Percentiles rank a stretch among this genome's conserved stretches.
These are phyloP conservation scores for Antheraea assamensis DNA, from an alignment of 2,888 invertebrate species.

Conservation along the genomic window DNA sequence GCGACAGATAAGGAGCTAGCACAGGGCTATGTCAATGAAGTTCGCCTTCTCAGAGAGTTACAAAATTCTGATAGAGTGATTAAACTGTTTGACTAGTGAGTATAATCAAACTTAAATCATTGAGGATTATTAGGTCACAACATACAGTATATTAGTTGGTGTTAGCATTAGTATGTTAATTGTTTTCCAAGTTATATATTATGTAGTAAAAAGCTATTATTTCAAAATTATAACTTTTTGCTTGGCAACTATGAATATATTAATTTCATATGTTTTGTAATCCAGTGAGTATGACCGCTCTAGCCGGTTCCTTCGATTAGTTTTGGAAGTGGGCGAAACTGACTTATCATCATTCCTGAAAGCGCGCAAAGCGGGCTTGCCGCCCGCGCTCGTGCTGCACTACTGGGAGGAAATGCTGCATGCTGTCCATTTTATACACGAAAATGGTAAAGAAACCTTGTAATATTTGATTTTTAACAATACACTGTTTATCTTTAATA, in stretches of 20 bases:
- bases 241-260: not conserved
- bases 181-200: no score
- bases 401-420: constrained; percentile 97
- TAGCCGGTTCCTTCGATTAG: constrained; percentile 88
- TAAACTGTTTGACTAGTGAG: constrained; percentile 93
- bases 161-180: no score
- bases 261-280: not conserved
- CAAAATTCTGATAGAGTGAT: constrained; percentile 93
- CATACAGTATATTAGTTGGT: no score
- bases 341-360: constrained; percentile 91
- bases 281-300: constrained; percentile 86
- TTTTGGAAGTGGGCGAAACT: constrained; percentile 96
- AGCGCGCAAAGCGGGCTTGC: constrained; percentile 82
- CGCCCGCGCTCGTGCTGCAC: constrained; percentile 89
- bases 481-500: no score
- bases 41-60: constrained; percentile 89
- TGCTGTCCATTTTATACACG: constrained; percentile 95
- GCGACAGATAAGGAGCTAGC: constrained; percentile 87
- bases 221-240: not conserved
- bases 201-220: no score
- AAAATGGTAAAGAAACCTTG: constrained; percentile 84
- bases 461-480: not conserved
- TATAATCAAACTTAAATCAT: constrained; percentile 35
- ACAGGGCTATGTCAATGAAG: constrained; percentile 94
- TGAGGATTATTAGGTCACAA: no score